Base-by-base conservation (phyloP, 1,140 invertebrate genomes). In the Drosophila persimilis region DNA sequence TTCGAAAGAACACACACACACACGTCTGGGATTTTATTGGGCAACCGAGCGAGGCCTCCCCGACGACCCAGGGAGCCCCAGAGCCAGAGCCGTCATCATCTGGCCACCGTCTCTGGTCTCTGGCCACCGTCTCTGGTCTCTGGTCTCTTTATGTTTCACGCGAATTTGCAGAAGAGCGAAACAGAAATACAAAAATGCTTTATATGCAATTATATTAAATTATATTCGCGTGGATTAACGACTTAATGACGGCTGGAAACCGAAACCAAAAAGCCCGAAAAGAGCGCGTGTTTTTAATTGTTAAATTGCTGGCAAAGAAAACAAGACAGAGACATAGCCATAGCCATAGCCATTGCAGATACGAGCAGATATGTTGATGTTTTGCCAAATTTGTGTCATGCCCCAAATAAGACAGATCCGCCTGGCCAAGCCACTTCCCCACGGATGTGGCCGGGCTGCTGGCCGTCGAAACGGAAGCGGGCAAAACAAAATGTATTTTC, bases 371-470 rank as follows among this genome's bases (percentile, higher is more conserved):
- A 58, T 46, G 73, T 43, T 43, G 72, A 53, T 53, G 66, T 48
- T 86, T 86, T 86, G 76, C 83, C 83, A 86, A 86, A 86, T 88
- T 88, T 86, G 84, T 86, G 83, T 86, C 81, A 88, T 86, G 81
- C 84, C 84, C 83, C 83, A 86, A 88, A 86, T 86, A 88, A 74
- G 81, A 76, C 69, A 83, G 70, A 81, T 86, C 77, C 77, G 81
- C 71, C 71, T 73, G 80, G 80, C 65, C 58, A 43, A 51, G 48
- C 50, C 59, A 76, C 78, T 73, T 73, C 77, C 77, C 77, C 63
- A 70, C 79, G 75, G 72, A 77, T 77, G 75, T 74, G 72, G 70
- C 63, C 43, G 17, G 17, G 6, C 31, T 54, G 24, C 24, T 3
- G 54, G 48, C 9, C 71, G 65, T 70, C 7, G 6, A 60, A 78